A percentile compares a stretch with the other conserved stretches of the same genome.
phyloP scores from a whole-genome alignment of 2,888 invertebrate genomes.

The Mimumesa dahlbomi region DNA sequence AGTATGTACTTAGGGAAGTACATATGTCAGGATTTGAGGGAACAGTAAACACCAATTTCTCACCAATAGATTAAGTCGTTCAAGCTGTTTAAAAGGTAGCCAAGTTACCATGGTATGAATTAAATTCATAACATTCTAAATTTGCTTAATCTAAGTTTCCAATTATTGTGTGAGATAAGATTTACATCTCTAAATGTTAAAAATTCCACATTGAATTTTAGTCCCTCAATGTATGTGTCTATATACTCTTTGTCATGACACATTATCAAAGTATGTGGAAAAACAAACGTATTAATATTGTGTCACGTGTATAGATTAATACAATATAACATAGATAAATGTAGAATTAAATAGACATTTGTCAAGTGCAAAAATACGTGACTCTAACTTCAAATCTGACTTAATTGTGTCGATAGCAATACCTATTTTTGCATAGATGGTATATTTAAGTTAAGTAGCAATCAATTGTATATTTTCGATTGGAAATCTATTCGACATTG shows the following conservation, averaged over 20 bases:
- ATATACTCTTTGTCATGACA: slow-evolving; percentile 1
- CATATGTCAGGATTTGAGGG: slow-evolving; percentile 34
- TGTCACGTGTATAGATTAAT: slow-evolving; percentile 9
- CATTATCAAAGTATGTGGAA: slow-evolving; percentile 23
- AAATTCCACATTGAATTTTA: background rate
- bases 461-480: background rate
- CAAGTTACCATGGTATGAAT: background rate
- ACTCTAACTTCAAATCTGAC: slow-evolving; percentile 23
- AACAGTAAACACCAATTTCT: slow-evolving; percentile 58
- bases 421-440: slow-evolving; percentile 11
- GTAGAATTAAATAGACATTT: slow-evolving; percentile 32
- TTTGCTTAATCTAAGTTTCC: background rate
- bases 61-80: slow-evolving; percentile 37
- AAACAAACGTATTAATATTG: slow-evolving; percentile 9
- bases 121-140: slow-evolving; percentile 3
- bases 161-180: background rate
- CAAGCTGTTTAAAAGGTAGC: background rate
- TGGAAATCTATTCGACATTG: background rate
- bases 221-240: slow-evolving; percentile 14
- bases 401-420: slow-evolving; percentile 12
- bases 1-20: slow-evolving; percentile 52
- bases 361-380: slow-evolving; percentile 26
- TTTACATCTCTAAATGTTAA: slow-evolving; percentile 8
- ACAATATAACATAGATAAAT: background rate
- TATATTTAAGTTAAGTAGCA: slow-evolving; percentile 7